Base-by-base conservation (phyloP, 2,888 invertebrate genomes). In the Mesorhabditis belari region DNA sequence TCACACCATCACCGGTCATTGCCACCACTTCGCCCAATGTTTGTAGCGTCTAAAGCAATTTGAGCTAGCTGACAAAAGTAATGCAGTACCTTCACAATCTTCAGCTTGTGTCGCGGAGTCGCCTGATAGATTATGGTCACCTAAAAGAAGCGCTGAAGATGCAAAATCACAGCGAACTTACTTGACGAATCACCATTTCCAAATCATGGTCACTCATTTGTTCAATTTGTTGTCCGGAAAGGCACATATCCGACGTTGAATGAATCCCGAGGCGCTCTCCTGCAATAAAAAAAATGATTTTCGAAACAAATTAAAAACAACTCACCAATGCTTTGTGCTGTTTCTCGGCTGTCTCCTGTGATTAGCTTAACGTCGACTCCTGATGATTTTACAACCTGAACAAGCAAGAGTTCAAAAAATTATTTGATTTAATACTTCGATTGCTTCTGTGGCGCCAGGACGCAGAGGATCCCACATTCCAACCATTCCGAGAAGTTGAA, bases 1-100 rank as follows among this genome's bases (percentile, higher is more conserved):
- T 99, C 0, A 98, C 96, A 1, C 98, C 98, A 82, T 99, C 98
- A 1, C 98, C 98, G 0, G 96, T 98, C 96, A 99, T 98, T 4
- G 92, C 98, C 1, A 98, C 96, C 69, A 98, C 91, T 77, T 90
- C 88, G 2, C 94, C 93, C 58, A 89, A 88, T 70, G 89, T 87
- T 81, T 98, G 95, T n/a, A n/a, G n/a, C n/a, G n/a, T n/a, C n/a
- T n/a, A n/a, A n/a, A n/a, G n/a, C n/a, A n/a, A n/a, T n/a, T n/a
- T n/a, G n/a, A n/a, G n/a, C n/a, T n/a, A n/a, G n/a, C n/a, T n/a
- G n/a, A n/a, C n/a, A n/a, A n/a, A n/a, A n/a, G n/a, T n/a, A n/a
- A n/a, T n/a, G n/a, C 59, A 95, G 85, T 2, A 86, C 86, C 84
- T 96, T 96, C 1, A 98, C 93, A 75, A 99, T 98, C 57, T 90